Evolutionary conservation across 2,113 vertebrate species (phyloP).

Genomic region (Oceanodroma tethys): DNA sequence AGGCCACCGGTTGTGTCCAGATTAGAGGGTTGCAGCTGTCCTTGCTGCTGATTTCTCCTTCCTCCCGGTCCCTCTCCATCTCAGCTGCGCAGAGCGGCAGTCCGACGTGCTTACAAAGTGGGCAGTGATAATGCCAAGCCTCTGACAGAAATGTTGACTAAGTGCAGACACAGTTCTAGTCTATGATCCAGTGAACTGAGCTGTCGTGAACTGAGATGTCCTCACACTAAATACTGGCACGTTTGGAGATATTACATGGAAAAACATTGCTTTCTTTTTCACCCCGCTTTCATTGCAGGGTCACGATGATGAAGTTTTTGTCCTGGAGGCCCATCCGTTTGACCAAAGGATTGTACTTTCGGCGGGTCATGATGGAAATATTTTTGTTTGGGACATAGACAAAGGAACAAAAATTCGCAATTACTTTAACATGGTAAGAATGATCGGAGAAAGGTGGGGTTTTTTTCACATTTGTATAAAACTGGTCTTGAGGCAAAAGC

Average conservation of each 20-base stretch:
- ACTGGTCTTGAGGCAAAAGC: neutral
- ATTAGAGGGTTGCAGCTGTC: neutral
- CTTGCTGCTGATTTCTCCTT: neutral
- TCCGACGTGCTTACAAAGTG: neutral
- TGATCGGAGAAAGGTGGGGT: neutral
- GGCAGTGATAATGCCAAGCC: neutral
- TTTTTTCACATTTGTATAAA: neutral
- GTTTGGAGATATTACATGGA: neutral
- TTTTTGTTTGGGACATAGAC: slow-evolving; percentile 94
- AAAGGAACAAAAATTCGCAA: slow-evolving; percentile 94
- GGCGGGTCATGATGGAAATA: slow-evolving; percentile 95
- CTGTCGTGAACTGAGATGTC: neutral
- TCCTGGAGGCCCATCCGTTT: slow-evolving; percentile 94
- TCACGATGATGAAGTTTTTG: slow-evolving; percentile 96
- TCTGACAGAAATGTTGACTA: neutral
- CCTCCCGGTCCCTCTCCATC: neutral
- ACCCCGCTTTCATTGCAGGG: slow-evolving; percentile 75
- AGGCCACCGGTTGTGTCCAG: neutral
- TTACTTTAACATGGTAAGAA: slow-evolving; percentile 96
- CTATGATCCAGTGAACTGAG: neutral
- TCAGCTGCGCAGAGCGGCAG: neutral
- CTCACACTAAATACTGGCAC: neutral
- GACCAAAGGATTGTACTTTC: slow-evolving; percentile 96
- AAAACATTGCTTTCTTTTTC: neutral
- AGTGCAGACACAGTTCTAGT: neutral